A percentile compares a stretch with the other conserved stretches of the same genome.
Evolutionary conservation across 1,140 invertebrate species (phyloP).

Genomic region (Apolygus lucorum): DNA sequence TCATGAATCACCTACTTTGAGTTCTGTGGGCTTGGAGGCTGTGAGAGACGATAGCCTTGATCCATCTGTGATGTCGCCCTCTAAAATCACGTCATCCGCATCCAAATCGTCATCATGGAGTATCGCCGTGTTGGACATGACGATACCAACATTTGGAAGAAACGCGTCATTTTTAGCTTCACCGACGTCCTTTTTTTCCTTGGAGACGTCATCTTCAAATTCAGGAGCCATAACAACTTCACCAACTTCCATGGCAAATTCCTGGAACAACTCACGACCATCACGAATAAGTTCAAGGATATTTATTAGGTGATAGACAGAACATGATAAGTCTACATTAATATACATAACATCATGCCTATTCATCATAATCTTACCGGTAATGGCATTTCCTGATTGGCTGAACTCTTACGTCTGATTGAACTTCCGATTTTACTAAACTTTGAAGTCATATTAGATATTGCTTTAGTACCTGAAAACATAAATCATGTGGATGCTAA

Average conservation of each 20-base stretch:
- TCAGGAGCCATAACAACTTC: background rate
- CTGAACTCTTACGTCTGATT: slow-evolving; percentile 12
- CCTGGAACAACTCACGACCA: background rate
- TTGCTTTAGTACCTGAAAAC: slow-evolving; percentile 60
- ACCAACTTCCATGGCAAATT: slow-evolving; percentile 4
- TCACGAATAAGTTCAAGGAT: background rate
- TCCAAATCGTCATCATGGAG: slow-evolving; percentile 31
- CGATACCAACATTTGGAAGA: slow-evolving; percentile 53
- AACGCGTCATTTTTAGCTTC: slow-evolving; percentile 42
- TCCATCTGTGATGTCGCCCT: slow-evolving; percentile 11
- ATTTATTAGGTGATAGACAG: background rate
- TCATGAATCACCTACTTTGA: slow-evolving; percentile 40
- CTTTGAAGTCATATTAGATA: slow-evolving; percentile 74
- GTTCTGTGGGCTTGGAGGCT: slow-evolving; percentile 40
- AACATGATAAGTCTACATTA: too few relatives aligned
- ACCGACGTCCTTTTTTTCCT: slow-evolving; percentile 31
- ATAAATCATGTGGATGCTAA: too few relatives aligned
- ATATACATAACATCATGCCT: too few relatives aligned
- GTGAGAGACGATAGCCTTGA: slow-evolving; percentile 31
- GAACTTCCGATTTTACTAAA: slow-evolving; percentile 67
- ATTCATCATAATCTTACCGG: slow-evolving; percentile 7
- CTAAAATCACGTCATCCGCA: slow-evolving; percentile 14
- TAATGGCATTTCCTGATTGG: background rate
- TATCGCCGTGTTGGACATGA: slow-evolving; percentile 43
- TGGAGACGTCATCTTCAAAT: slow-evolving; percentile 17